Conservation (phyloP, 2,797 vertebrate species). For the Catamblyrhynchus diadema region DNA sequence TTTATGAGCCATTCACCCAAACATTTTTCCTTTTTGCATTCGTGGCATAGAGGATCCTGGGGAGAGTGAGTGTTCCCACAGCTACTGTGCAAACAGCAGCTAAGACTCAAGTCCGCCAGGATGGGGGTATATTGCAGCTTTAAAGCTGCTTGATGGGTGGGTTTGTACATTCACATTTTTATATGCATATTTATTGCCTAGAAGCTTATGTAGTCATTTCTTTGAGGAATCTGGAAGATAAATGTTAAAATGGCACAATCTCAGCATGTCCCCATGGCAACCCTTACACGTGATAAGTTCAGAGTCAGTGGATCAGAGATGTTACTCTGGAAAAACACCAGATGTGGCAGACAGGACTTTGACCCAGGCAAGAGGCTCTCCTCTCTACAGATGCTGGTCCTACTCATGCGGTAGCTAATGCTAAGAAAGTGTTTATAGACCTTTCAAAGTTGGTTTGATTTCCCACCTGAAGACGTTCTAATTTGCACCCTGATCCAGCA, state of each 20-base stretch:
- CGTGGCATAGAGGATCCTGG: not conserved
- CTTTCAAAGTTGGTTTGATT: not conserved
- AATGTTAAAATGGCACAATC: conserved; percentile 35
- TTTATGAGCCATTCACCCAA: not conserved
- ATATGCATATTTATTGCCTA: conserved; percentile 41
- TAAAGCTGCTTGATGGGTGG: conserved; percentile 13
- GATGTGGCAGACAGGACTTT: not conserved
- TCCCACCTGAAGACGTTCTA: not conserved
- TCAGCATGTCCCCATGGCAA: conserved; percentile 62
- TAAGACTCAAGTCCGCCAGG: not conserved
- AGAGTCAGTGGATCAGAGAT: not conserved
- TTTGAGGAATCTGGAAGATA: conserved; percentile 43
- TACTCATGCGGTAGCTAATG: not conserved
- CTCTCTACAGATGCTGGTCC: not conserved
- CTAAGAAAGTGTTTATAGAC: not conserved
- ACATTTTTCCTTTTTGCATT: not conserved
- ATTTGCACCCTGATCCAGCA: not conserved
- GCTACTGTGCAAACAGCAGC: not conserved
- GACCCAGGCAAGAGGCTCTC: not conserved
- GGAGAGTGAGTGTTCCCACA: not conserved
- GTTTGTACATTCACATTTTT: conserved; percentile 40
- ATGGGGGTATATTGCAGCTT: not conserved
- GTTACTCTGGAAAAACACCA: not conserved
- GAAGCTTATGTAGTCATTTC: conserved; percentile 30
- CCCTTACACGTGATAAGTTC: not conserved